Evolutionary conservation across 2,797 vertebrate species (phyloP).

Genomic region (Parambassis ranga): DNA sequence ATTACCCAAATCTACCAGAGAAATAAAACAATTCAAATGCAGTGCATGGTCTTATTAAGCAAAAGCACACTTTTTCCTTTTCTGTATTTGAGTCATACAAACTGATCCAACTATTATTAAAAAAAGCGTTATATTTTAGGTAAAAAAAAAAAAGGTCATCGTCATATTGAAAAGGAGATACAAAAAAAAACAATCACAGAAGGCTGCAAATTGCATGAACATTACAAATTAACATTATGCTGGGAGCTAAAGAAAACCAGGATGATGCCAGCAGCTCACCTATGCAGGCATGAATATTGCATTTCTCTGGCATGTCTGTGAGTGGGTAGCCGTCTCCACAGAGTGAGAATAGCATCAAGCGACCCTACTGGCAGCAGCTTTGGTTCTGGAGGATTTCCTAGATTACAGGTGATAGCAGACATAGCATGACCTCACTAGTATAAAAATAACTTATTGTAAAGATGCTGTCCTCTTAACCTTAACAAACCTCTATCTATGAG

Average conservation of each 20-base stretch:
- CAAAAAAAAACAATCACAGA: slow-evolving; percentile 30
- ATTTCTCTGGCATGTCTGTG: slow-evolving; percentile 33
- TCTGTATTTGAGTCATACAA: slow-evolving; percentile 1
- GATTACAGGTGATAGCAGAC: slow-evolving; percentile 76
- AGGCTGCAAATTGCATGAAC: slow-evolving; percentile 5
- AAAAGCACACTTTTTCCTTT: slow-evolving; percentile 7
- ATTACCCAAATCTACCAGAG: slow-evolving; percentile 53
- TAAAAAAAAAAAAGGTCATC: slow-evolving; percentile 6
- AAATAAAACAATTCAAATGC: slow-evolving; percentile 25
- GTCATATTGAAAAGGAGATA: slow-evolving; percentile 15
- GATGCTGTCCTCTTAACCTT: slow-evolving; percentile 49
- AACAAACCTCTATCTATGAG: too few relatives aligned
- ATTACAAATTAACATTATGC: slow-evolving; percentile 31
- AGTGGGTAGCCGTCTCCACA: slow-evolving; percentile 27
- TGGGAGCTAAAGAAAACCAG: slow-evolving; percentile 12
- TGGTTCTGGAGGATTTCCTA: slow-evolving; percentile 63
- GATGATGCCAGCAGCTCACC: slow-evolving; percentile 25
- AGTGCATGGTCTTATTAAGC: slow-evolving; percentile 18
- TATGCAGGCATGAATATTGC: slow-evolving; percentile 35
- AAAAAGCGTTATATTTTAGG: neutral
- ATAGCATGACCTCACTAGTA: slow-evolving; percentile 64
- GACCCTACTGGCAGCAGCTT: slow-evolving; percentile 30
- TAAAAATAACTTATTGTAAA: slow-evolving; percentile 75
- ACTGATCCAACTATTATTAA: neutral
- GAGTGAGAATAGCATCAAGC: slow-evolving; percentile 19